Evolutionary conservation across 2,113 vertebrate species (phyloP), one percentile per base, ranked within the genome.

Genomic region (Carassius carassius): DNA sequence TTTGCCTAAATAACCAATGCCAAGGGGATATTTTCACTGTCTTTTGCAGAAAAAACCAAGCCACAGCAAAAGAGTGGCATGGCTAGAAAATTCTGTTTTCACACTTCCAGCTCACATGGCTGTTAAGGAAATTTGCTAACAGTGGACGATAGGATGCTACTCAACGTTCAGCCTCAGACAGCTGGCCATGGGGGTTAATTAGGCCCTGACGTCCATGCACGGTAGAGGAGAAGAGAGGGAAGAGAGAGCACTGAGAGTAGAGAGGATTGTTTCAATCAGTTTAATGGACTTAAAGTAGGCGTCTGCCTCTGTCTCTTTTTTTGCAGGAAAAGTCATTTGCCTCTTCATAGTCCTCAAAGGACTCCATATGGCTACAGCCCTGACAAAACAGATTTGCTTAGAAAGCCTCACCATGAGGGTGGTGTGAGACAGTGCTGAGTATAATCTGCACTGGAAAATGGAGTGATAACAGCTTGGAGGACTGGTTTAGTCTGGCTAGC

Each of bases 131-230:
- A 89, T 89, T 84, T 87, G 67, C 77, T 85, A 87, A 86, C 84
- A 84, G 84, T 82, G 86, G 65, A 41, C 23, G 37, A 81, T 56
- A 75, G 81, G 65, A 90, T 74, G 78, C 88, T 88, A 37, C 49
- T 90, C 86, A 89, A 80, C 87, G 60, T 67, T 88, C 83, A 87
- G 84, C 35, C 81, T 77, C 25, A 49, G 79, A 83, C 49, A 29
- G 67, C 85, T 84, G 85, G 81, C 86, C 80, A 83, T 69, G 3
- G 83, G 86, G 85, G 85, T 84, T 91, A 87, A 92, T 93, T 91
- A 91, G 73, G 49, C 78, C 80, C 79, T 63, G 65, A 67, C 76
- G 76, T 74, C 81, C 65, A 12, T 60, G 51, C 82, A 63, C 69
- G 56, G 84, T 87, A 89, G 83, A 81, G 29, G 77, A 65, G 82